Evolutionary conservation across 2,113 vertebrate genomes (phyloP), one percentile per base, ranked within the genome.

Genomic region (Syrmaticus mikado): DNA sequence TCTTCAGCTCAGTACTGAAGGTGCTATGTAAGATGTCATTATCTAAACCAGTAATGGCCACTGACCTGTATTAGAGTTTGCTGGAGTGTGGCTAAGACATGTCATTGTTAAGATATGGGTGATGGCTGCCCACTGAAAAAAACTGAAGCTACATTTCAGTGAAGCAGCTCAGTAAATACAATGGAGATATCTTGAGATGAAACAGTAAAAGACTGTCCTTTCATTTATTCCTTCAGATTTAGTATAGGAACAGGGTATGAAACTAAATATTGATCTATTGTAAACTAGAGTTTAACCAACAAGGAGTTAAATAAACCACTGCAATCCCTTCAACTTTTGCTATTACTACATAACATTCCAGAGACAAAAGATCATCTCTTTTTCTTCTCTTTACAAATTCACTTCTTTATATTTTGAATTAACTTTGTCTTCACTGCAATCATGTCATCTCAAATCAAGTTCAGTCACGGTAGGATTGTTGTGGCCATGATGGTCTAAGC

Each of bases 41-140:
- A 64, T 43, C 1, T 15, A 43, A 84, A 67, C 77, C 3, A 13
- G 30, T 52, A 92, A 93, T 77, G 82, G 72, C 41, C 60, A 80
- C 2, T 92, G 94, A 95, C 85, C 92, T 85, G 38, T 82, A 64
- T 67, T 19, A 60, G 78, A 45, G n/a, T 85, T 89, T 91, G 81
- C 67, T 92, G 78, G 38, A 93, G 84, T 66, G 84, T 79, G 40
- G 45, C 78, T 89, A 93, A 90, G 71, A 66, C 13, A 19, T 46
- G 41, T 70, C 74, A 82, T 67, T 87, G 68, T 61, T 65, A 87
- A 77, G 60, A 72, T 30, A 52, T 4, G 24, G 36, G 60, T 92
- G 45, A 66, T 15, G 66, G 21, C 22, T 91, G 46, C 75, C 76
- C 57, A 43, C 18, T 78, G 68, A 18, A 27, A 68, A 77, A 87